Percentiles rank a stretch among this genome's conserved stretches.
phyloP scores from a whole-genome alignment of 2,113 vertebrate species.

The Acanthochromis polyacanthus region DNA sequence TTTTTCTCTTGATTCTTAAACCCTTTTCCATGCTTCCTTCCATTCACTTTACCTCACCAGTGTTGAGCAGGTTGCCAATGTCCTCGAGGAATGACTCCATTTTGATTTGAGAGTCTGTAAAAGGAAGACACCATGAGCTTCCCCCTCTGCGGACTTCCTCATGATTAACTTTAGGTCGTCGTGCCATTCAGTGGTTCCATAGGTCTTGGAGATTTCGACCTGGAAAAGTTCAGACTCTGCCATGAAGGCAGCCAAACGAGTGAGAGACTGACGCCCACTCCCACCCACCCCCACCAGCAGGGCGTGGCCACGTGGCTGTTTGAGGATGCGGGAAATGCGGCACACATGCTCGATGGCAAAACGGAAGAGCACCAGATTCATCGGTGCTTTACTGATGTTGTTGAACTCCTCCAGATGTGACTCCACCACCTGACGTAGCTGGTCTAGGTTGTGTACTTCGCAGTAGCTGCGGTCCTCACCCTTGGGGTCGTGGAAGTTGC shows the following conservation, averaged over 20 bases:
- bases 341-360: slow-evolving; percentile 94
- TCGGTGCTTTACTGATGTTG: slow-evolving; percentile 90
- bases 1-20: no score
- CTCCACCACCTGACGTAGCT: slow-evolving; percentile 87
- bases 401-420: slow-evolving; percentile 91
- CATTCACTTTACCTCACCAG: slow-evolving; percentile 85
- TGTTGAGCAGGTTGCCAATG: slow-evolving; percentile 92
- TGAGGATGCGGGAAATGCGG: slow-evolving; percentile 91
- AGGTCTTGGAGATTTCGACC: slow-evolving; percentile 92
- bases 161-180: slow-evolving; percentile 91
- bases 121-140: slow-evolving; percentile 90
- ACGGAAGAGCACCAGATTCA: slow-evolving; percentile 92
- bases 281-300: slow-evolving; percentile 93
- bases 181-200: slow-evolving; percentile 88
- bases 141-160: slow-evolving; percentile 87
- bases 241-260: slow-evolving; percentile 91
- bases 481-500: slow-evolving; percentile 92
- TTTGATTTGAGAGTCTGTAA: slow-evolving; percentile 94
- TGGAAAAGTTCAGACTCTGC: slow-evolving; percentile 89
- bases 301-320: slow-evolving; percentile 92
- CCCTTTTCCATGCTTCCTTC: neutral
- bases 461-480: slow-evolving; percentile 89
- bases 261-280: slow-evolving; percentile 92
- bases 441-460: slow-evolving; percentile 84
- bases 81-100: slow-evolving; percentile 93